phyloP scores from a whole-genome alignment of 2,113 vertebrate genomes.

The Ploceus nigricollis region DNA sequence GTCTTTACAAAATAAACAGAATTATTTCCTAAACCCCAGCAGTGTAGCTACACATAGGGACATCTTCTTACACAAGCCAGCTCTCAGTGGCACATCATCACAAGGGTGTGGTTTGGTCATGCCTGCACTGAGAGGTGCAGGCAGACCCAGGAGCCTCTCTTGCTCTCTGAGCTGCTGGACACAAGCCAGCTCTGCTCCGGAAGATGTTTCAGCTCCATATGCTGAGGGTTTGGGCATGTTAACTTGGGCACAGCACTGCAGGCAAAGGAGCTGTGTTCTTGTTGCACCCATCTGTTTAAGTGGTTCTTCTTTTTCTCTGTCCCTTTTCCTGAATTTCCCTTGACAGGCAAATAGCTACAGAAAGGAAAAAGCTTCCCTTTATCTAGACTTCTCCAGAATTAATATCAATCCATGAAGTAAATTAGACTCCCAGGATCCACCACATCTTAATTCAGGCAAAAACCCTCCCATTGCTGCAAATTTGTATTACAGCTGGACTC shows the following conservation, averaged over 20 bases:
- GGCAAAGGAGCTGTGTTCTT: neutral
- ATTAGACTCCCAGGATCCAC: neutral
- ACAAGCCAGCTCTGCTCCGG: conserved; percentile 2
- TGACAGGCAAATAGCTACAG: neutral
- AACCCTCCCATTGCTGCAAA: neutral
- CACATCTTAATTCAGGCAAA: neutral
- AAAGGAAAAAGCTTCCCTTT: neutral
- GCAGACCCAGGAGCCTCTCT: neutral
- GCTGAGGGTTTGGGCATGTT: neutral
- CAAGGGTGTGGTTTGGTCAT: neutral
- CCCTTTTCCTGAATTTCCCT: neutral
- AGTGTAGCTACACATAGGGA: neutral
- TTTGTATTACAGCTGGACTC: neutral
- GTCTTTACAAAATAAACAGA: neutral
- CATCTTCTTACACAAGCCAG: neutral
- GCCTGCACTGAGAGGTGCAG: neutral
- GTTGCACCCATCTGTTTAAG: neutral
- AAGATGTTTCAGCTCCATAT: conserved; percentile 15
- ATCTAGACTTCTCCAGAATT: neutral
- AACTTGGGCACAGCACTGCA: neutral
- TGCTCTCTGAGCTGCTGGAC: neutral
- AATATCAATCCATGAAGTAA: neutral
- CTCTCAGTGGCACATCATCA: neutral
- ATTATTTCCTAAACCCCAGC: neutral
- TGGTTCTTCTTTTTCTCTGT: neutral